These are phyloP conservation scores for Phocoena phocoena DNA, from an alignment of 2,113 vertebrate species.

Conservation along the genomic window DNA sequence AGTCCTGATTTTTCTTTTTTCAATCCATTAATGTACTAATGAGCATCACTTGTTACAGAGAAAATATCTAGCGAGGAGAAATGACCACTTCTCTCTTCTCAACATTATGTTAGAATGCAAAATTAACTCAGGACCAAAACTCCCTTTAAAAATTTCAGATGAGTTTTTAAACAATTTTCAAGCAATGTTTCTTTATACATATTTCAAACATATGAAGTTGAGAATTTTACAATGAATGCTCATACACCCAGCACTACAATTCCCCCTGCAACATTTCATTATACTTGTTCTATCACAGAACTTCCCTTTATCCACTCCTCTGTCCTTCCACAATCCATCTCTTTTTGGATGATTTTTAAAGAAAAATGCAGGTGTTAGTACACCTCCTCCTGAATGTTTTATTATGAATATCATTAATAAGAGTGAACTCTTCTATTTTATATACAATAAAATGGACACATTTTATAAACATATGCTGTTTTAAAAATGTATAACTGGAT, in stretches of 20 bases:
- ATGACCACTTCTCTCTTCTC: background rate
- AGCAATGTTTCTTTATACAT: background rate
- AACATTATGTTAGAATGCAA: background rate
- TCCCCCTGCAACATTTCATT: background rate
- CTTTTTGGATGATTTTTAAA: background rate
- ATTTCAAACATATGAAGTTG: background rate
- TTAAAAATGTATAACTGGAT: background rate
- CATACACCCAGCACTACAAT: background rate
- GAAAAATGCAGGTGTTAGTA: background rate
- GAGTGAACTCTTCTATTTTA: background rate
- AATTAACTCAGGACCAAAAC: background rate
- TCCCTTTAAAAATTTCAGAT: background rate
- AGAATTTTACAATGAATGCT: background rate
- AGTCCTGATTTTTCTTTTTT: background rate
- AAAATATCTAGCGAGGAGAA: background rate
- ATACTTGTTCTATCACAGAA: background rate
- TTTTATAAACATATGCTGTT: background rate
- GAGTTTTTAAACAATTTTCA: background rate
- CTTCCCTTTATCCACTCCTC: background rate
- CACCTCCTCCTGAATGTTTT: background rate
- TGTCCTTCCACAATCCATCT: background rate
- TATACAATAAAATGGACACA: background rate
- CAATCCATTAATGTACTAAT: background rate
- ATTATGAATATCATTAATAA: background rate
- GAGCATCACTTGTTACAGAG: background rate